phyloP scores from a whole-genome alignment of 1,140 invertebrate species.

The Drosophila kikkawai region DNA sequence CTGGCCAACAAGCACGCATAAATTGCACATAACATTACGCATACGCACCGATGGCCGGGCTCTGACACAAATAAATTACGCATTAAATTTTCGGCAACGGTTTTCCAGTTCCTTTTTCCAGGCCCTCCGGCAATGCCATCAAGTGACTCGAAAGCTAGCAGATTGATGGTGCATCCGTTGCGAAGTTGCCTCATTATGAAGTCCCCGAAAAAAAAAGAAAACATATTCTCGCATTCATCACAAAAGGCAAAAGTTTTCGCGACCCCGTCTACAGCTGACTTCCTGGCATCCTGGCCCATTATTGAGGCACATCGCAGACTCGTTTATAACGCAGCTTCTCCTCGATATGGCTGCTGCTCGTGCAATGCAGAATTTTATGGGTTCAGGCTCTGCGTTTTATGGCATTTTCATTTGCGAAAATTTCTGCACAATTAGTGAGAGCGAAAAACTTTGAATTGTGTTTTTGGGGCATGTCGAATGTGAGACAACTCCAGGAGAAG shows the following conservation, averaged over 20 bases:
- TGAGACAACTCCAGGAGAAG: conserved; percentile 6
- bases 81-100: conserved; percentile 59
- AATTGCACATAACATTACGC: conserved; percentile 71
- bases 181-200: conserved; percentile 70
- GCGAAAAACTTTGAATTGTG: conserved; percentile 65
- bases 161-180: conserved; percentile 60
- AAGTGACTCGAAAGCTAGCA: conserved; percentile 36
- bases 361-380: conserved; percentile 61
- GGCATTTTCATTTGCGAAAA: conserved; percentile 52
- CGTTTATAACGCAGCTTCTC: conserved; percentile 62
- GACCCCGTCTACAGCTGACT: conserved; percentile 11
- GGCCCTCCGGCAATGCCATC: conserved; percentile 7
- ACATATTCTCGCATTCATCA: conserved; percentile 82
- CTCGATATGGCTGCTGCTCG: conserved; percentile 40
- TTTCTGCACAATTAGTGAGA: conserved; percentile 72
- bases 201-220: conserved; percentile 51
- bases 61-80: conserved; percentile 69
- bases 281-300: conserved; percentile 65
- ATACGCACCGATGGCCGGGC: conserved; percentile 47
- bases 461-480: conserved; percentile 65
- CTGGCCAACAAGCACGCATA: conserved; percentile 49
- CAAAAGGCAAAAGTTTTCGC: conserved; percentile 61
- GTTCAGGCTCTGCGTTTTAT: conserved; percentile 54
- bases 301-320: conserved; percentile 80
- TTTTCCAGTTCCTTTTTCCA: neutral